Conservation (phyloP, 2,797 vertebrate genomes). For the Syncerus caffer region DNA sequence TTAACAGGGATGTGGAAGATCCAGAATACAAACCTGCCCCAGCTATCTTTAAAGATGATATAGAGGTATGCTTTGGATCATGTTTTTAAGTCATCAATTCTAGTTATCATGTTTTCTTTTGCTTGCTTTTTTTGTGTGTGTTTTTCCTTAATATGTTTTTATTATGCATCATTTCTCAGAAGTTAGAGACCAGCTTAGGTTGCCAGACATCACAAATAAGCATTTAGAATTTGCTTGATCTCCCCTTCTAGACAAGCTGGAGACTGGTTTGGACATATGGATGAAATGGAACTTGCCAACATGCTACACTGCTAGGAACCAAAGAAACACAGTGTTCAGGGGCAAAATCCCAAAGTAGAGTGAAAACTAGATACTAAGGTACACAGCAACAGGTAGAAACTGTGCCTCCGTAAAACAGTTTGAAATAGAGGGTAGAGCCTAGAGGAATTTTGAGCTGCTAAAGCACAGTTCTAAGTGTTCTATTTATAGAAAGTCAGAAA, state of each 20-base stretch:
- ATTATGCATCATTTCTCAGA: background rate
- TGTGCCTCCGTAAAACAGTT: background rate
- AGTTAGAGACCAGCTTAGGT: background rate
- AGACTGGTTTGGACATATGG: background rate
- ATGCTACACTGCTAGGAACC: background rate
- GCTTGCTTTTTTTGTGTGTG: background rate
- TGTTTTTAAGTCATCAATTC: background rate
- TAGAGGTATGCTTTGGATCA: conserved; percentile 88
- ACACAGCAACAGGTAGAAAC: background rate
- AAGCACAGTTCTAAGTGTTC: background rate
- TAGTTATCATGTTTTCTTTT: background rate
- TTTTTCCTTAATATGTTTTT: conserved; percentile 28
- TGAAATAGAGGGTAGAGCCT: background rate
- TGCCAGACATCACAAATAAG: background rate
- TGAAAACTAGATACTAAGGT: background rate
- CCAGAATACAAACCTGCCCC: conserved; percentile 99
- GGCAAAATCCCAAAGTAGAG: background rate
- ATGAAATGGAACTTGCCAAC: background rate
- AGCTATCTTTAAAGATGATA: conserved; percentile 96
- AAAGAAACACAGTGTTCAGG: background rate
- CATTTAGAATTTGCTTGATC: background rate
- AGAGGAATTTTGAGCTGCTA: background rate
- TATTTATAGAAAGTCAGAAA: background rate
- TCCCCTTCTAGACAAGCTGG: background rate
- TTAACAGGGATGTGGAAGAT: conserved; percentile 95